A percentile compares a stretch with the other conserved stretches of the same genome.
These are phyloP conservation scores for Rhimphoctona megacephalus DNA, from an alignment of 2,888 invertebrate species.

Conservation along the genomic window DNA sequence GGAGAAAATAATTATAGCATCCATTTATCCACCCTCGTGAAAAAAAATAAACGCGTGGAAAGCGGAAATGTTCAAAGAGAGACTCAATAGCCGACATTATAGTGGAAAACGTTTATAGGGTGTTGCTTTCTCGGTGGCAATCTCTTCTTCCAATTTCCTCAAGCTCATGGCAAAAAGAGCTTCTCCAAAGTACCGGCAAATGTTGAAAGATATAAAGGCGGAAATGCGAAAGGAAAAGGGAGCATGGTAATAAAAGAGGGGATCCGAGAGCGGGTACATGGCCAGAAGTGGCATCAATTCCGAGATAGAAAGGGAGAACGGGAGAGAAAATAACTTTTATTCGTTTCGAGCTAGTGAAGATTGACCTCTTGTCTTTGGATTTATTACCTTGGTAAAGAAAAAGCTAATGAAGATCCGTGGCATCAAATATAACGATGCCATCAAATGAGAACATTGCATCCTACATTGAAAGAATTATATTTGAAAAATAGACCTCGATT, in stretches of 20 bases:
- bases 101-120: constrained; percentile 47
- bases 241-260: not conserved
- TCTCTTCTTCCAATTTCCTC: constrained; percentile 28
- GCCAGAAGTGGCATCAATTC: not conserved
- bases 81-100: constrained; percentile 64
- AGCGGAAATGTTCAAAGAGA: constrained; percentile 61
- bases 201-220: constrained; percentile 24
- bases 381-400: constrained; percentile 41
- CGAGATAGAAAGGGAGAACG: not conserved
- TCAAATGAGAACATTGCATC: not conserved
- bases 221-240: constrained; percentile 11
- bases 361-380: constrained; percentile 56
- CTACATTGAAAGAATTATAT: not conserved
- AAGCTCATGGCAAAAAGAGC: constrained; percentile 52
- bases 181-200: constrained; percentile 19
- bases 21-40: not conserved
- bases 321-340: constrained; percentile 37
- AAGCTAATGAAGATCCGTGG: constrained; percentile 15
- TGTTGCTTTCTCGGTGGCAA: constrained; percentile 26
- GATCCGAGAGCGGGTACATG: not conserved
- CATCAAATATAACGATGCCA: not conserved
- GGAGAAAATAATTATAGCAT: not conserved
- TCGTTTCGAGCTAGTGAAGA: constrained; percentile 47
- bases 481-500: not conserved
- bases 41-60: constrained; percentile 55